These are phyloP conservation scores for Proales similis DNA, from an alignment of 1,140 invertebrate species.

Conservation along the genomic window DNA sequence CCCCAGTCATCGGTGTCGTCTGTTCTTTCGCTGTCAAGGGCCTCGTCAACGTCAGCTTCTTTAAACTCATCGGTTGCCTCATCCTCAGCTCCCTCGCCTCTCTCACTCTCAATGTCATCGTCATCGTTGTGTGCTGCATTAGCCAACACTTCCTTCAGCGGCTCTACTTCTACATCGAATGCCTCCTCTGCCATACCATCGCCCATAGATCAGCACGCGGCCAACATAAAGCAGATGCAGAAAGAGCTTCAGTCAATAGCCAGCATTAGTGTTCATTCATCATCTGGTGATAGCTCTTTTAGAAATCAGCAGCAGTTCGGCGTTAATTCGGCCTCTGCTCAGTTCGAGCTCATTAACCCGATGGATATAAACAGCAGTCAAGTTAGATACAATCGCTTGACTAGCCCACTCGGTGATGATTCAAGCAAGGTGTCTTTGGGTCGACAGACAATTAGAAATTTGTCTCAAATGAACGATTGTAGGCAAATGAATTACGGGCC, in stretches of 20 bases:
- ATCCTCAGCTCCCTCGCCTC: slow-evolving; percentile 32
- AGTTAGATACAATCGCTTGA: too few species aligned
- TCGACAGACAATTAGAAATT: slow-evolving; percentile 2
- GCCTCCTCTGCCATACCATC: slow-evolving; percentile 9
- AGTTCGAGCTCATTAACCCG: slow-evolving; percentile 4
- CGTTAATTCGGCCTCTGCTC: background rate
- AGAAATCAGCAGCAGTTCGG: background rate
- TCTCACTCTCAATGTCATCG: slow-evolving; percentile 18
- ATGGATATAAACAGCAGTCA: slow-evolving; percentile 35
- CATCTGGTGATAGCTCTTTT: background rate
- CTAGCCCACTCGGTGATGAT: too few species aligned
- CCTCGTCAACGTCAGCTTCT: background rate
- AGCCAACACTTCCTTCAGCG: background rate
- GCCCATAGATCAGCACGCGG: slow-evolving; percentile 6
- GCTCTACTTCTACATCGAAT: background rate
- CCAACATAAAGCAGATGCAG: slow-evolving; percentile 21
- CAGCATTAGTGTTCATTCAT: slow-evolving; percentile 6
- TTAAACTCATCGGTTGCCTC: background rate
- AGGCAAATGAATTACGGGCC: background rate
- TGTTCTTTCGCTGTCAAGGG: too few species aligned
- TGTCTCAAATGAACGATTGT: slow-evolving; percentile 7
- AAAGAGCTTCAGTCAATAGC: slow-evolving; percentile 10
- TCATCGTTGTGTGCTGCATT: slow-evolving; percentile 14
- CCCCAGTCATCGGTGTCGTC: too few species aligned
- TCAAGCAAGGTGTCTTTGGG: too few species aligned